A percentile compares a stretch with the other conserved stretches of the same genome.
These are phyloP conservation scores for Aphidoletes aphidimyza DNA, from an alignment of 2,888 invertebrate genomes.

Conservation along the genomic window DNA sequence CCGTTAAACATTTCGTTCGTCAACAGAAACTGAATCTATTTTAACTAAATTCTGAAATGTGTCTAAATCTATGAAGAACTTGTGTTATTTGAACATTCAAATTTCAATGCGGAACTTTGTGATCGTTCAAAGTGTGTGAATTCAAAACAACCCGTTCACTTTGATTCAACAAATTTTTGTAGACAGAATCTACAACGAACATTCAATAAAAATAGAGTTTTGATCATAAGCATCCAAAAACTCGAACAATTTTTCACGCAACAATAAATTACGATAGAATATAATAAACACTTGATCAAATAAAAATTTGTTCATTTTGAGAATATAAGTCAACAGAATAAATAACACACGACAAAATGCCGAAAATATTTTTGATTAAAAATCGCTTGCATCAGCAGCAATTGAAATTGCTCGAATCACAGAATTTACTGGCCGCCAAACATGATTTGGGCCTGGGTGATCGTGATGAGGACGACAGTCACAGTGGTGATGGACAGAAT, in stretches of 20 bases:
- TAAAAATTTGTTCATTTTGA: neutral
- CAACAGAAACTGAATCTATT: too few relatives aligned
- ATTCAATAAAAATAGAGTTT: neutral
- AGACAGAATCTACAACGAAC: neutral
- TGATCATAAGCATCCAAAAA: neutral
- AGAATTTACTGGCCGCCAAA: constrained; percentile 77
- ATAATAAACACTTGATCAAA: constrained; percentile 17
- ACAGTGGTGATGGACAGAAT: constrained; percentile 66
- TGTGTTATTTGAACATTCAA: neutral
- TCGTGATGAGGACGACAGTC: constrained; percentile 67
- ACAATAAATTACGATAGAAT: too few relatives aligned
- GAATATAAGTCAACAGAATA: neutral
- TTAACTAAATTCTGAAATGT: too few relatives aligned
- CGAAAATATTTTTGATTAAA: constrained; percentile 93
- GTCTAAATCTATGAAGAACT: too few relatives aligned
- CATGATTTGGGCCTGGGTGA: constrained; percentile 72
- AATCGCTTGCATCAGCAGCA: constrained; percentile 93
- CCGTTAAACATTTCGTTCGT: too few relatives aligned
- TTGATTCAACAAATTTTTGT: neutral
- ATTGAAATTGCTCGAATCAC: constrained; percentile 82
- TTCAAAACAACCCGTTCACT: too few relatives aligned
- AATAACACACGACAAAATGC: constrained; percentile 70
- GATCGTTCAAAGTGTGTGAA: constrained; percentile 4
- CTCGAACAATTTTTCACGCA: too few relatives aligned
- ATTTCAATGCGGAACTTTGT: too few relatives aligned